phyloP scores from a whole-genome alignment of 2,113 vertebrate species.

The Cinclus mexicanus region DNA sequence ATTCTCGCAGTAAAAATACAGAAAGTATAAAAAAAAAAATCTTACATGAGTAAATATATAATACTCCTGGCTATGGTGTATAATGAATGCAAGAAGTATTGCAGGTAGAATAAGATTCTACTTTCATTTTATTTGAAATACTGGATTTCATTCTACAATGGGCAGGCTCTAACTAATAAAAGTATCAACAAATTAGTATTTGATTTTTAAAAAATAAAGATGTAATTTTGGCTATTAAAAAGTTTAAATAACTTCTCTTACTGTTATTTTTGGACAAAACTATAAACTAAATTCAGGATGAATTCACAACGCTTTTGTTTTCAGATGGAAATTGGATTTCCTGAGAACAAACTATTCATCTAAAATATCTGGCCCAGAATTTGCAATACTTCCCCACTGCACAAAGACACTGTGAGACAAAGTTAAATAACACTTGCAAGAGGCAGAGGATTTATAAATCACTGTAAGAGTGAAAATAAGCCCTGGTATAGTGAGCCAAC shows the following conservation, averaged over 20 bases:
- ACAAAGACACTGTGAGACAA: neutral
- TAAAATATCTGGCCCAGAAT: neutral
- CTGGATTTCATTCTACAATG: neutral
- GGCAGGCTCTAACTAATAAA: neutral
- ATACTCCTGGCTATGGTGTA: neutral
- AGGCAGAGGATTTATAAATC: neutral
- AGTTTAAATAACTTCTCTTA: neutral
- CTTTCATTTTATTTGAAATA: neutral
- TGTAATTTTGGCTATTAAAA: neutral
- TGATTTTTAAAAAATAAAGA: neutral
- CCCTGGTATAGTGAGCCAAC: neutral
- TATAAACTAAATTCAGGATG: neutral
- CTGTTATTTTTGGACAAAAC: neutral
- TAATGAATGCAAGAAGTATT: neutral
- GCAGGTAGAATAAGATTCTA: neutral
- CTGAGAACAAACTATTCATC: neutral
- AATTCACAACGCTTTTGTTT: constrained; percentile 19
- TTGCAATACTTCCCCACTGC: neutral
- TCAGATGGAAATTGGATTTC: neutral
- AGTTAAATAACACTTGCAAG: neutral
- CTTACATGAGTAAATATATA: neutral
- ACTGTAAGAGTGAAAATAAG: neutral
- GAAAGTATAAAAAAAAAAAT: neutral
- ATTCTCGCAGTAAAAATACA: neutral
- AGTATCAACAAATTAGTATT: neutral